These are phyloP conservation scores for Eueremaeus valkanovi DNA, from an alignment of 2,888 invertebrate species.

Conservation along the genomic window DNA sequence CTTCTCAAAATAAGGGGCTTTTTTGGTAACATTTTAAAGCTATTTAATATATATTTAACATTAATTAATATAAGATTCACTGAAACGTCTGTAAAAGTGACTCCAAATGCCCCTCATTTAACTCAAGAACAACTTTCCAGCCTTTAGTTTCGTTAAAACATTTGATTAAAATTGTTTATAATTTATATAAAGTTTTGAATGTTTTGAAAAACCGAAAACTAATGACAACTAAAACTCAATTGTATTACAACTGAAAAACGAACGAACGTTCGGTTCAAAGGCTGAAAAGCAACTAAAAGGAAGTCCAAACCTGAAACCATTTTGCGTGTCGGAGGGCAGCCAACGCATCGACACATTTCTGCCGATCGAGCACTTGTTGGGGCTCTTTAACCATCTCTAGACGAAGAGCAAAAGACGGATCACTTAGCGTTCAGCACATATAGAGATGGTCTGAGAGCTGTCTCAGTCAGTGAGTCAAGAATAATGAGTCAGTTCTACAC, in stretches of 20 bases:
- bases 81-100: neutral
- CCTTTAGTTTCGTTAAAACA: no score
- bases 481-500: constrained; percentile 16
- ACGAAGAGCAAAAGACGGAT: constrained; percentile 42
- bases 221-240: neutral
- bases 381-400: constrained; percentile 60
- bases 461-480: constrained; percentile 23
- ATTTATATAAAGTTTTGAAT: neutral
- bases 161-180: neutral
- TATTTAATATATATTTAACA: neutral
- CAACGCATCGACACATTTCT: constrained; percentile 99
- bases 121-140: constrained; percentile 54
- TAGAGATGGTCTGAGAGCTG: constrained; percentile 24
- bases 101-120: constrained; percentile 3
- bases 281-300: constrained; percentile 52
- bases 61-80: neutral
- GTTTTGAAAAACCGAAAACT: neutral
- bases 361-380: constrained; percentile 93
- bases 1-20: constrained; percentile 34
- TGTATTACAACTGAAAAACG: neutral
- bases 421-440: neutral
- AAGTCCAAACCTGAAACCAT: constrained; percentile 89
- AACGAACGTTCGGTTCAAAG: constrained; percentile 48
- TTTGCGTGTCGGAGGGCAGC: constrained; percentile 99
- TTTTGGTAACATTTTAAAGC: no score